These are phyloP conservation scores for Bungarus multicinctus DNA, from an alignment of 2,113 vertebrate genomes.

Conservation along the genomic window DNA sequence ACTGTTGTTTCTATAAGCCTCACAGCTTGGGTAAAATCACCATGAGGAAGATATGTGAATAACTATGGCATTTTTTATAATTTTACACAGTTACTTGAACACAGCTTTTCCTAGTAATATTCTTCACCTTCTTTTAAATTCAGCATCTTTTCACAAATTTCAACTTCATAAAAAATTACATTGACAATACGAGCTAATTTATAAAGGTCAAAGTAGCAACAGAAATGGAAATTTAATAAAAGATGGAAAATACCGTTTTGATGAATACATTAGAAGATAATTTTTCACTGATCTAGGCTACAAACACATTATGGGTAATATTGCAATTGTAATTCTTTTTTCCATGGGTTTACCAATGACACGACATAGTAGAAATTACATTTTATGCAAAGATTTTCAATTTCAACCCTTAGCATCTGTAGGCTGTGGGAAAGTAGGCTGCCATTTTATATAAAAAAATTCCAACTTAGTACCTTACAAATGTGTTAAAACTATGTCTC, in stretches of 20 bases:
- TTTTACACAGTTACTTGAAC: not conserved
- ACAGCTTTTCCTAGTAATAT: not conserved
- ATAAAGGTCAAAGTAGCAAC: not conserved
- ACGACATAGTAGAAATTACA: not conserved
- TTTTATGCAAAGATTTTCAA: not conserved
- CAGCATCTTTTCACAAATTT: not conserved
- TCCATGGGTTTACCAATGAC: not conserved
- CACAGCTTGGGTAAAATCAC: not conserved
- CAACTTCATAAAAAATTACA: not conserved
- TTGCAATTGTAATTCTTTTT: not conserved
- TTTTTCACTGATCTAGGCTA: not conserved
- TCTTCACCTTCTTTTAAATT: not conserved
- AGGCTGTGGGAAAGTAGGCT: not conserved
- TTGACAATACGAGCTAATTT: not conserved
- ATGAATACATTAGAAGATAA: not conserved
- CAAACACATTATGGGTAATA: not conserved
- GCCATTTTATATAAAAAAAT: not conserved
- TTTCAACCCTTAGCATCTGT: not conserved
- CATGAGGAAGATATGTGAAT: not conserved
- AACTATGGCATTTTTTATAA: not conserved
- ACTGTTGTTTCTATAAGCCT: not conserved
- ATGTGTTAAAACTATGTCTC: not conserved
- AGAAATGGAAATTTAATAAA: not conserved
- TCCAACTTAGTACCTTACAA: not conserved
- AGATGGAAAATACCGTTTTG: not conserved